Conservation (phyloP, 2,113 vertebrate genomes). For the Apaloderma vittatum region DNA sequence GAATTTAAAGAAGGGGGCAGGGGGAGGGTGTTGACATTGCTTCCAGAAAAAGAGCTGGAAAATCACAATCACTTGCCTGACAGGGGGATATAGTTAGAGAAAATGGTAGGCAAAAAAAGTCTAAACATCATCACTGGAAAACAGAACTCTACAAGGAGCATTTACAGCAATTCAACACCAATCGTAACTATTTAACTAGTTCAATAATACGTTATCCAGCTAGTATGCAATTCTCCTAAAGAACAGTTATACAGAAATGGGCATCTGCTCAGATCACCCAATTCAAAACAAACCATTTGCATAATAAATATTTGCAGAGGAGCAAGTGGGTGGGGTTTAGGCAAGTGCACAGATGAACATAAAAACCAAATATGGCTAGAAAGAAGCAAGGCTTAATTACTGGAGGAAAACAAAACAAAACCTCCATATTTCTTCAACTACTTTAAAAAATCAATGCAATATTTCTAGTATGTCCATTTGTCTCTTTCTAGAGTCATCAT, state of each 20-base stretch:
- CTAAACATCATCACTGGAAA: constrained; percentile 21
- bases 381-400: constrained; percentile 79
- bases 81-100: background rate
- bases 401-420: constrained; percentile 59
- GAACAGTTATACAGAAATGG: constrained; percentile 74
- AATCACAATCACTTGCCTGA: background rate
- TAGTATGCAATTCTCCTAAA: constrained; percentile 72
- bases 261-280: constrained; percentile 80
- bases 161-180: constrained; percentile 65
- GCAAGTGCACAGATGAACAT: constrained; percentile 83
- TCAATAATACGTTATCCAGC: constrained; percentile 61
- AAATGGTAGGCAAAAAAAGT: constrained; percentile 16
- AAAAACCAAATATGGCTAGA: constrained; percentile 83
- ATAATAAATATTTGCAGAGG: constrained; percentile 84
- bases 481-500: constrained; percentile 36
- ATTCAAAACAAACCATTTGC: constrained; percentile 83
- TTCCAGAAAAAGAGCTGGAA: constrained; percentile 1
- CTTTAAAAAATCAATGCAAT: constrained; percentile 72
- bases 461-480: constrained; percentile 47
- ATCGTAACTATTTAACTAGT: constrained; percentile 69
- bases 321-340: constrained; percentile 80
- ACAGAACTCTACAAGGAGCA: constrained; percentile 18
- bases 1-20: constrained; percentile 36
- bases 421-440: constrained; percentile 69
- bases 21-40: background rate